Evolutionary conservation across 2,797 vertebrate genomes (phyloP).

Genomic region (Discoglossus pictus): DNA sequence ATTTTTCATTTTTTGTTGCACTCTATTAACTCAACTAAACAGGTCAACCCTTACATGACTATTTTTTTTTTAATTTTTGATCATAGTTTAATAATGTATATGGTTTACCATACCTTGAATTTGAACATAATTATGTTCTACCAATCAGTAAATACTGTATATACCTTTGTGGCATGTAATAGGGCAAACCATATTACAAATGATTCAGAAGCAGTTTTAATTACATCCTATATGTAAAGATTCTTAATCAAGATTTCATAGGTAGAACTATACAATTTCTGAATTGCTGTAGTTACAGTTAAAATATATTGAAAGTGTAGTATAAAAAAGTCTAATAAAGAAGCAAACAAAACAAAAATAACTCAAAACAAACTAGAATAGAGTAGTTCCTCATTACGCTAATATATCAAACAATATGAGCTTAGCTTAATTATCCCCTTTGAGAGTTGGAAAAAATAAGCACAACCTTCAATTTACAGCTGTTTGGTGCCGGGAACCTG

Average conservation of each 20-base stretch:
- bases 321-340: conserved; percentile 68
- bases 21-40: too few relatives aligned
- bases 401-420: conserved; percentile 85
- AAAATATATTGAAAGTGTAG: conserved; percentile 70
- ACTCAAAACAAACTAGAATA: conserved; percentile 73
- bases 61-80: too few relatives aligned
- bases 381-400: conserved; percentile 78
- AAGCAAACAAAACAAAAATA: conserved; percentile 72
- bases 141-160: too few relatives aligned
- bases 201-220: conserved; percentile 63
- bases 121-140: too few relatives aligned
- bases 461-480: conserved; percentile 86
- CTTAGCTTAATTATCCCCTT: conserved; percentile 84
- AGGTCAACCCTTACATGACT: too few relatives aligned
- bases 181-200: conserved; percentile 39
- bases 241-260: conserved; percentile 42
- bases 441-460: conserved; percentile 80
- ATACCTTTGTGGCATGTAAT: conserved; percentile 6
- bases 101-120: too few relatives aligned
- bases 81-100: too few relatives aligned
- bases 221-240: conserved; percentile 76
- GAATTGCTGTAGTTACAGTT: conserved; percentile 68
- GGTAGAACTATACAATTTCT: conserved; percentile 53
- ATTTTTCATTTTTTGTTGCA: too few relatives aligned
- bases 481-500: conserved; percentile 79